Conservation (phyloP, 2,888 invertebrate species). For the Papilio gigon region DNA sequence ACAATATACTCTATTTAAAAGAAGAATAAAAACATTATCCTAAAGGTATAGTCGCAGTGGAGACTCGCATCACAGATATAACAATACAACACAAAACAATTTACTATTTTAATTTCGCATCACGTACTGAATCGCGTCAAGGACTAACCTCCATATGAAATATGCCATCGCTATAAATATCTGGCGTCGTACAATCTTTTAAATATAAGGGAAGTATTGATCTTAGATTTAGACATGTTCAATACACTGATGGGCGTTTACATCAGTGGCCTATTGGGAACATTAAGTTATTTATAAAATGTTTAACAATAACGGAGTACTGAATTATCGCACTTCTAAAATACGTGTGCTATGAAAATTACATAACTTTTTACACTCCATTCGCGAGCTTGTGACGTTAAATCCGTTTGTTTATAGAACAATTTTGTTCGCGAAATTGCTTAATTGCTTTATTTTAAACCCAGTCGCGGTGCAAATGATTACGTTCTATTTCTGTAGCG, state of each 20-base stretch:
- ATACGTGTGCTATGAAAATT: background rate
- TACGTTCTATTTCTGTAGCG: constrained; percentile 31
- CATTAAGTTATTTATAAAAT: background rate
- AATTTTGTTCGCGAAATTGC: constrained; percentile 34
- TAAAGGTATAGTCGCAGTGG: no score
- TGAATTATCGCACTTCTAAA: background rate
- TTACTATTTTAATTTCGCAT: constrained; percentile 29
- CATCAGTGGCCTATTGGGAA: background rate
- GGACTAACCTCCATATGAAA: constrained; percentile 35
- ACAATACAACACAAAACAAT: constrained; percentile 32
- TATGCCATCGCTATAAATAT: constrained; percentile 34
- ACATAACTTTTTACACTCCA: constrained; percentile 1
- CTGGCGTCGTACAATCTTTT: constrained; percentile 12
- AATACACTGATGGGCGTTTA: background rate
- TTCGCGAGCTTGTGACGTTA: constrained; percentile 20
- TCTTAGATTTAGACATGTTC: constrained; percentile 8
- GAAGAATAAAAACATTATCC: no score
- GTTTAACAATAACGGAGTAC: background rate
- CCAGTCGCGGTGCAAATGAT: constrained; percentile 33
- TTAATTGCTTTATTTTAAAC: constrained; percentile 41
- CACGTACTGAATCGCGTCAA: constrained; percentile 39
- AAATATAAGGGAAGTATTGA: background rate
- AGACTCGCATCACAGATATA: no score
- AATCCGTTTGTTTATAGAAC: constrained; percentile 21
- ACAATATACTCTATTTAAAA: no score